Base-by-base conservation (phyloP, 2,797 vertebrate genomes). In the Spondyliosoma cantharus region DNA sequence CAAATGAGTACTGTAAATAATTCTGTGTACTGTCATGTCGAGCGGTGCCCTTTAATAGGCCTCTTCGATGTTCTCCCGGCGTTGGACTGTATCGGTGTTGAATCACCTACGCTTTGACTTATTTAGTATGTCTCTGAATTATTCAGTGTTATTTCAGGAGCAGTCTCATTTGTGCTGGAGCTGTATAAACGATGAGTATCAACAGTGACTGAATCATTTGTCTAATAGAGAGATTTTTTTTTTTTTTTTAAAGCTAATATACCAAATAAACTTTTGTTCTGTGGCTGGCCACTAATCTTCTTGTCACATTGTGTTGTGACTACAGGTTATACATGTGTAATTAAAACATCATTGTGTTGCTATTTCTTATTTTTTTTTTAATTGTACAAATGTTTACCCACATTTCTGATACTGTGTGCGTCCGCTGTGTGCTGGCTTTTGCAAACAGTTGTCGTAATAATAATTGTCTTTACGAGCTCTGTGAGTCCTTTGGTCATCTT, bases 61-160 rank as follows among this genome's bases (percentile, higher is more conserved):
- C 14, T n/a, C 15, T 29, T 48, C 5, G 52, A 48, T 43, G 52
- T 32, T 58, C 52, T 45, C 5, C n/a, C 29, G 2, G 0, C 7
- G 48, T 43, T 25, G 32, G 29, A 56, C 32, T 29, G 58, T 24
- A 58, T 83, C 37, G 68, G 76, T 64, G 64, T 17, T 32, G 70
- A 76, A 25, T 80, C 61, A 46, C 63, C 65, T 43, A 50, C 45
- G 52, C 67, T 77, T 24, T 70, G 29, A 85, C 59, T 80, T 74
- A 76, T 84, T 83, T 66, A 78, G 45, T 53, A 46, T 27, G 24
- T 15, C 54, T 70, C 45, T 91, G 22, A 89, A 90, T 91, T 76
- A 92, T 90, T 90, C 64, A 92, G 76, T 58, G 83, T 82, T 49
- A 89, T 56, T 86, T 84, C 65, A 87, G 85, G 61, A 43, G 74